Evolutionary conservation across 2,888 invertebrate genomes (phyloP), one percentile per base, ranked within the genome.

Genomic region (Tetranychus truncatus): DNA sequence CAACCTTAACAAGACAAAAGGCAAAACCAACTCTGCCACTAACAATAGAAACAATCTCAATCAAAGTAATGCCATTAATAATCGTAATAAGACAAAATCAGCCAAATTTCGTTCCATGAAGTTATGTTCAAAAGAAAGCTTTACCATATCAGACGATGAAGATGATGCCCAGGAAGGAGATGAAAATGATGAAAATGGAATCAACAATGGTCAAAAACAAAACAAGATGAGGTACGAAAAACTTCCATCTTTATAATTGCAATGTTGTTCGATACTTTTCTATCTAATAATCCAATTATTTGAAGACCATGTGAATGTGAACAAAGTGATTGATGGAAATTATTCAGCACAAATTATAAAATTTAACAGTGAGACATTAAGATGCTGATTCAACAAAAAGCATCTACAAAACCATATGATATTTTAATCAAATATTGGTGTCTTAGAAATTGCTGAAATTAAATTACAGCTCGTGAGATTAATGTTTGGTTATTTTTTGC

Each of bases 91-190:
- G 8, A 65, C 34, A 65, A 71, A 71, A 55, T 18, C 75, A 46
- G 44, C 77, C 73, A 78, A 78, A 66, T 77, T 79, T 44, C 75
- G 76, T 72, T 78, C 78, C 5, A 77, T 78, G 66, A 74, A 77
- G 67, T 77, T 79, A 18, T 78, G 79, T 73, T 75, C 76, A 24
- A 78, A 78, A 45, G 75, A 76, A 73, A 75, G 75, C 74, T 75
- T 74, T 46, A 76, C 78, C 18, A 75, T 75, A 55, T 78, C 78
- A 11, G 78, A 77, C 46, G 77, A 77, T 44, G 78, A 78, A 65
- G 78, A 79, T 55, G 79, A 78, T 24, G 71, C 34, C 15, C 71
- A 76, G 66, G 75, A 74, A 34, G 44, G 20, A 45, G 45, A 72
- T 44, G n/a, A 72, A 72, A 72, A 72, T 18, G 72, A 72, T 24